These are phyloP conservation scores for Tenebrio molitor DNA, from an alignment of 1,140 invertebrate genomes.

Conservation along the genomic window DNA sequence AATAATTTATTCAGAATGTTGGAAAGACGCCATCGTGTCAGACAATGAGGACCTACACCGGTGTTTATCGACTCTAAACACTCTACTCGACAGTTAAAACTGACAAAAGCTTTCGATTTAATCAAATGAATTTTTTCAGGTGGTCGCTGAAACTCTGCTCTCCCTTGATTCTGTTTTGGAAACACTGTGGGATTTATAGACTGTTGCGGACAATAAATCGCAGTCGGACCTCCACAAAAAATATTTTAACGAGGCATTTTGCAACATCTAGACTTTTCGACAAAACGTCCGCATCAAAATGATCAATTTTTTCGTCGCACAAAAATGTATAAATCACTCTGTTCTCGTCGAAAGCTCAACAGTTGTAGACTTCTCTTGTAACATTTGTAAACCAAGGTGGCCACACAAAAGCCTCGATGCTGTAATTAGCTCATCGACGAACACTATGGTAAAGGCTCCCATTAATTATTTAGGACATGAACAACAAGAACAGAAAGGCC, in stretches of 20 bases:
- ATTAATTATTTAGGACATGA: no score
- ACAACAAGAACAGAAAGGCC: no score
- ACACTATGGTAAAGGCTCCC: no score
- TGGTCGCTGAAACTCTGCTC: background rate
- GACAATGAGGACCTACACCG: slow-evolving; percentile 15
- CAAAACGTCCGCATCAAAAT: no score
- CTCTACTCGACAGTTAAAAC: slow-evolving; percentile 4
- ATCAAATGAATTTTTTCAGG: slow-evolving; percentile 33
- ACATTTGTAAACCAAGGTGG: no score
- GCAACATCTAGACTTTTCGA: background rate
- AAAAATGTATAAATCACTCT: no score
- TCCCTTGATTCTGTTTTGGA: no score
- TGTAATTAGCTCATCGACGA: no score
- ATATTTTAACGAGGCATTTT: background rate
- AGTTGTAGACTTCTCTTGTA: no score
- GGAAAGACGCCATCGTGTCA: slow-evolving; percentile 1
- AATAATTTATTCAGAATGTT: background rate
- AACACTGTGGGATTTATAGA: slow-evolving; percentile 9
- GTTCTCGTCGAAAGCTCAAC: no score
- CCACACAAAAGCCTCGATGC: no score
- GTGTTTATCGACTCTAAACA: slow-evolving; percentile 21
- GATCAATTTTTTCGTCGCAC: no score
- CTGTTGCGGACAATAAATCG: slow-evolving; percentile 14
- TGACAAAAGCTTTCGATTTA: slow-evolving; percentile 20
- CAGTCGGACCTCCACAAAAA: background rate